Evolutionary conservation across 1,140 invertebrate species (phyloP).

Genomic region (Protaetia brevitarsis): DNA sequence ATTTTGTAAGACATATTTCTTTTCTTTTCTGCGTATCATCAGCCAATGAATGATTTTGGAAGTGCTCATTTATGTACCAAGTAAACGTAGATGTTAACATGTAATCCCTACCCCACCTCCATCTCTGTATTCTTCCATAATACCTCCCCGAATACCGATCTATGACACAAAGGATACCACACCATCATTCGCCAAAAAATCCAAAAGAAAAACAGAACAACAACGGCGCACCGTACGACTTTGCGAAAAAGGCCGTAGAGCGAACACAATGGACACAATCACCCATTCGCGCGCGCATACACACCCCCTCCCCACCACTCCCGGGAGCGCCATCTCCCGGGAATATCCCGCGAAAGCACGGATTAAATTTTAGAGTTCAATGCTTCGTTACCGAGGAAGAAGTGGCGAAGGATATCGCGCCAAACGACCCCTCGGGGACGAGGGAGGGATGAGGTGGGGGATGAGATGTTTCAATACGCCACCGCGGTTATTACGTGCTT

Average conservation of each 20-base stretch:
- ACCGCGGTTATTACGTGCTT: not conserved
- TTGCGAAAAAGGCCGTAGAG: not conserved
- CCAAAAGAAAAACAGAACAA: too few species aligned
- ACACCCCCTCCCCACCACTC: not conserved
- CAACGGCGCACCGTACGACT: too few species aligned
- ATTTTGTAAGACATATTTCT: too few species aligned
- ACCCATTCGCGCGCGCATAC: not conserved
- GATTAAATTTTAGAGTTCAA: slow-evolving; percentile 16
- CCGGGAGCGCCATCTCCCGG: not conserved
- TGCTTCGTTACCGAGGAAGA: not conserved
- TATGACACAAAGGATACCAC: too few species aligned
- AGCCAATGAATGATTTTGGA: too few species aligned
- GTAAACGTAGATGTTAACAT: too few species aligned
- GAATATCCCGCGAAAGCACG: not conserved
- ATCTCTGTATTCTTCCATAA: too few species aligned
- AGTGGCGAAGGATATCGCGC: not conserved
- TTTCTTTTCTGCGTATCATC: too few species aligned
- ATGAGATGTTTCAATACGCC: slow-evolving; percentile 5
- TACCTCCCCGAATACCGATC: too few species aligned
- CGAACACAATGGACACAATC: not conserved
- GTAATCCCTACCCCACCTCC: too few species aligned
- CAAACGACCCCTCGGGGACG: not conserved
- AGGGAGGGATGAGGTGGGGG: not conserved
- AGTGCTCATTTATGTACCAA: too few species aligned
- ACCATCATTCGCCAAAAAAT: too few species aligned